A percentile compares a stretch with the other conserved stretches of the same genome.
These are phyloP conservation scores for Brachionus rotundiformis DNA, from an alignment of 1,140 invertebrate genomes.

Conservation along the genomic window DNA sequence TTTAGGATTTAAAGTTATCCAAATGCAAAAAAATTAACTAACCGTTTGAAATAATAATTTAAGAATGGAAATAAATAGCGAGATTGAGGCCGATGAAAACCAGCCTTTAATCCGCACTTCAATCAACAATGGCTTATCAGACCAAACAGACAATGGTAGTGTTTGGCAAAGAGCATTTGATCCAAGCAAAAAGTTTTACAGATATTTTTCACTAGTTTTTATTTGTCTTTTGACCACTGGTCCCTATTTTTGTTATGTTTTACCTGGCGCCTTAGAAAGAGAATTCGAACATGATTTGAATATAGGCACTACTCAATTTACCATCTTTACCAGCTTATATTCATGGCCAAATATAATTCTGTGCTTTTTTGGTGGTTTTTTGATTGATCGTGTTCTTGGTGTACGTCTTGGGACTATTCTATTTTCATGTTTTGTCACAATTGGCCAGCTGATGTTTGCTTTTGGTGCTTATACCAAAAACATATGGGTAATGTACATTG, in stretches of 20 bases:
- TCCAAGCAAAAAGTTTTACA: conserved; percentile 14
- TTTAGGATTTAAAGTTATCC: neutral
- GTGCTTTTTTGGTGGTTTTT: conserved; percentile 47
- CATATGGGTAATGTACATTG: conserved; percentile 84
- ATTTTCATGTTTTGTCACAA: conserved; percentile 78
- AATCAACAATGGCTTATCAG: conserved; percentile 3
- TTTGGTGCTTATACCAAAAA: conserved; percentile 75
- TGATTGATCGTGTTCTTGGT: conserved; percentile 70
- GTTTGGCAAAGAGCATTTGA: neutral
- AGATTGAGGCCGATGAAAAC: neutral
- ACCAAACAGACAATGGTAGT: neutral
- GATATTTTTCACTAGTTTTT: conserved; percentile 34
- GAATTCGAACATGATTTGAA: conserved; percentile 36
- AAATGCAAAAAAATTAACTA: neutral
- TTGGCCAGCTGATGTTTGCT: conserved; percentile 82
- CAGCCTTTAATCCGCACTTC: conserved; percentile 14
- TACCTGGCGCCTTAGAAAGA: conserved; percentile 34
- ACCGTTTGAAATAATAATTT: neutral
- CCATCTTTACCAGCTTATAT: conserved; percentile 29
- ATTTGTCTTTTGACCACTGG: conserved; percentile 47
- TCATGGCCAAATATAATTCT: conserved; percentile 49
- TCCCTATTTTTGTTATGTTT: conserved; percentile 51
- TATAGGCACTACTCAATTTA: conserved; percentile 32
- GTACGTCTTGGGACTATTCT: conserved; percentile 86
- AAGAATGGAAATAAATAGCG: conserved; percentile 5